Conservation (phyloP, 2,797 vertebrate species). For the Graptemys geographica region DNA sequence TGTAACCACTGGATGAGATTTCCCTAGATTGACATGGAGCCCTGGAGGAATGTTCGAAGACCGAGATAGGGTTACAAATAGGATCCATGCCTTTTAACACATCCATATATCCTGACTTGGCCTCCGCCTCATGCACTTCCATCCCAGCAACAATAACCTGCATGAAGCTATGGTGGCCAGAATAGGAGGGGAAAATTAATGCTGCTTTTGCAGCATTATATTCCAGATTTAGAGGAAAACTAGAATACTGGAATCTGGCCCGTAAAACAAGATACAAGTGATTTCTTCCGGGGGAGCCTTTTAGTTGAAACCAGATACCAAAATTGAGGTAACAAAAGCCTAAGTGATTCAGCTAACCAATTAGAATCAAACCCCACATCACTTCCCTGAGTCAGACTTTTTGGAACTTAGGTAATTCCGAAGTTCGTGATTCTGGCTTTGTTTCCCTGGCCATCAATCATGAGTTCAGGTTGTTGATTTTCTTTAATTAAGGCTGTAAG, state of each 20-base stretch:
- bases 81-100: background rate
- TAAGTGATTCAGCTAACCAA: background rate
- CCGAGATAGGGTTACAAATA: background rate
- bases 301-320: background rate
- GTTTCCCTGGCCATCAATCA: constrained; percentile 38
- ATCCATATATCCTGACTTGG: background rate
- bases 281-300: background rate
- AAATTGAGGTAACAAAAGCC: background rate
- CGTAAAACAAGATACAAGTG: background rate
- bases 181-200: background rate
- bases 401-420: constrained; percentile 7
- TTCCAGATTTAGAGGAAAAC: background rate
- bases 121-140: background rate
- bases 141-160: background rate
- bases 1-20: rapidly evolving
- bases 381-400: background rate
- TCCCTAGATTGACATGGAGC: rapidly evolving
- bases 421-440: constrained; percentile 50
- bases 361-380: background rate
- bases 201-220: background rate
- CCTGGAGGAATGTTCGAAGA: rapidly evolving
- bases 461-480: constrained; percentile 52
- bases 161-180: background rate
- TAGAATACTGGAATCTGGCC: background rate
- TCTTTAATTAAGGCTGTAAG: constrained; percentile 70